phyloP scores from a whole-genome alignment of 2,113 vertebrate species.

The Eira barbara region DNA sequence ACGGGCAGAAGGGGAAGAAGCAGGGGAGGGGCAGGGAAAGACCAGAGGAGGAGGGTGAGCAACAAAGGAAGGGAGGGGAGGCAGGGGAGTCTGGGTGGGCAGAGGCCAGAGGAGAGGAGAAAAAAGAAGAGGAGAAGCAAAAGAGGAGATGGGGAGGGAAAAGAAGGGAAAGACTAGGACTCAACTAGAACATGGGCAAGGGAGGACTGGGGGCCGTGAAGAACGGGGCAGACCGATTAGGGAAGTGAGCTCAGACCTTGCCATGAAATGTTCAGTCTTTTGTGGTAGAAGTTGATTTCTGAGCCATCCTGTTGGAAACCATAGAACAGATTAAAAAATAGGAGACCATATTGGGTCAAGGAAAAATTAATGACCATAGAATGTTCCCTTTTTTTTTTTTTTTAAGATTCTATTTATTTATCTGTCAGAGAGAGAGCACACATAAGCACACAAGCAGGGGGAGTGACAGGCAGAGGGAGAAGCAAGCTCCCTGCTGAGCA shows the following conservation, averaged over 20 bases:
- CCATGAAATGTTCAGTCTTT: not conserved
- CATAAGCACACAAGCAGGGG: not conserved
- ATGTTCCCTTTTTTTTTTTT: not conserved
- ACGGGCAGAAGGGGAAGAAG: not conserved
- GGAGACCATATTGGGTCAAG: not conserved
- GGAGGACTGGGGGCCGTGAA: not conserved
- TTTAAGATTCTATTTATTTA: not conserved
- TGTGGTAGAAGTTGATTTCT: not conserved
- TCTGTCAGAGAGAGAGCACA: not conserved
- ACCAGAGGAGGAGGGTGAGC: not conserved
- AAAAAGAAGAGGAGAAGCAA: not conserved
- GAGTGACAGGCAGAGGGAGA: too few species aligned
- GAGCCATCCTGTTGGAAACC: not conserved
- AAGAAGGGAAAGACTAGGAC: not conserved
- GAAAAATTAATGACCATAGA: slow-evolving; percentile 2
- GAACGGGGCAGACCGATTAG: not conserved
- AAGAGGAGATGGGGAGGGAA: not conserved
- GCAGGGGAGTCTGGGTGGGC: not conserved
- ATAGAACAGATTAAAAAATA: not conserved
- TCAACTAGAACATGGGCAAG: not conserved
- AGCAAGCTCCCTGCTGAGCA: not conserved
- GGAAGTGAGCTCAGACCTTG: not conserved
- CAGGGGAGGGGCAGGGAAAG: not conserved
- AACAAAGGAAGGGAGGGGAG: not conserved
- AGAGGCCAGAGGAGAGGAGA: not conserved